These are phyloP conservation scores for Drosophila tanythrix DNA, from an alignment of 2,888 invertebrate genomes.

Conservation along the genomic window DNA sequence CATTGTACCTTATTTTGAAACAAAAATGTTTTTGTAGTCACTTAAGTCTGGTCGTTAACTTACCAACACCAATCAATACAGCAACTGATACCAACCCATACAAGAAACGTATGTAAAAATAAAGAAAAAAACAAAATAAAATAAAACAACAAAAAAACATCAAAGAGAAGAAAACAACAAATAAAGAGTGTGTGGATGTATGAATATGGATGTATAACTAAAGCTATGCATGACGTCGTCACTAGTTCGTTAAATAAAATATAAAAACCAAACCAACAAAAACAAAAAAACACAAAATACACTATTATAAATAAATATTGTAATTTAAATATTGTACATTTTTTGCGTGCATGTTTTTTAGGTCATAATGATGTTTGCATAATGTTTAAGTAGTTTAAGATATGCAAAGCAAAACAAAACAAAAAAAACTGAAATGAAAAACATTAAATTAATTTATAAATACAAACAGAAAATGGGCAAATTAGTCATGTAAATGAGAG, in stretches of 20 bases:
- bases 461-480: conserved; percentile 45
- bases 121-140: conserved; percentile 25
- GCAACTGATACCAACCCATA: conserved; percentile 69
- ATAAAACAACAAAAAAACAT: background rate
- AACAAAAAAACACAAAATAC: conserved; percentile 47
- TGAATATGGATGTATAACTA: conserved; percentile 31
- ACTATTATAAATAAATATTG: conserved; percentile 52
- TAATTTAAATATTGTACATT: conserved; percentile 57
- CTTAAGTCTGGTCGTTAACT: conserved; percentile 75
- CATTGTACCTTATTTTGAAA: conserved; percentile 78
- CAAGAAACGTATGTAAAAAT: conserved; percentile 41
- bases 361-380: conserved; percentile 65
- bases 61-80: conserved; percentile 67
- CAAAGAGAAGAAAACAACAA: background rate
- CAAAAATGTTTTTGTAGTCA: conserved; percentile 74
- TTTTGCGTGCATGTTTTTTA: conserved; percentile 56
- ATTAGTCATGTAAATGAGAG: conserved; percentile 56
- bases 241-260: conserved; percentile 60
- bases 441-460: conserved; percentile 68
- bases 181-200: conserved; percentile 7
- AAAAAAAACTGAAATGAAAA: conserved; percentile 39
- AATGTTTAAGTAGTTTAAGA: conserved; percentile 74
- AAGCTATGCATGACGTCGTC: conserved; percentile 57
- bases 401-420: conserved; percentile 67
- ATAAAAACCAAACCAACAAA: conserved; percentile 20